Base-by-base conservation (phyloP, 2,113 vertebrate species). In the Eira barbara region DNA sequence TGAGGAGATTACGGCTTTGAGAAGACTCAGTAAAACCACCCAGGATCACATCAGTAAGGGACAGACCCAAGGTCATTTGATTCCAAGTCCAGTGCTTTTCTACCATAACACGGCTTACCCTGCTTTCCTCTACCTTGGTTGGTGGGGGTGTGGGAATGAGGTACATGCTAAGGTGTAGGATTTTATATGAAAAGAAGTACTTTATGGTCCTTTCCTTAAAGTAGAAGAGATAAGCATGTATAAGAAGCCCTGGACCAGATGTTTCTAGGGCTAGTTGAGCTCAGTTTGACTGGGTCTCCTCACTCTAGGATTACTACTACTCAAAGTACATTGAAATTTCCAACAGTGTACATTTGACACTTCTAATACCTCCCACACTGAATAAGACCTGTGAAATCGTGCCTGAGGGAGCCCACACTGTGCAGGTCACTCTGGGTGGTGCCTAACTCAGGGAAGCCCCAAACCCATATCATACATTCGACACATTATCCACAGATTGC, bases 201-300 rank as follows among this genome's bases (percentile, higher is more conserved):
- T 91, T 92, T 89, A 45, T 73, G 36, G 69, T 94, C 34, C 20
- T 73, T 98, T 93, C 7, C 13, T 93, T 93, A 95, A 97, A 52
- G 29, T 52, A 83, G 8, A 36, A 93, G 63, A 84, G 36, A n/a
- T 63, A 78, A 71, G 29, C 21, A 59, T 59, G 17, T 76, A n/a
- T 47, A 96, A 59, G 36, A 80, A 91, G 25, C 17, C 36, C 23
- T 97, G 39, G 36, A 84, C 17, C 39, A 90, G 36, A 86, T 67
- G 78, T 78, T 87, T 95, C 59, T 74, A 88, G 13, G 36, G 17
- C 27, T 57, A 88, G 1, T 3, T 94, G 27, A 88, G 13, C 61
- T 97, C 74, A 80, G 20, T 95, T 18, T 79, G 31, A 31, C 45
- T 95, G 21, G 34, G 4, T 97, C 49, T 96, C n/a, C 52, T 96